A percentile compares a stretch with the other conserved stretches of the same genome.
Evolutionary conservation across 2,888 invertebrate species (phyloP).

Genomic region (Allophyes oxyacanthae): DNA sequence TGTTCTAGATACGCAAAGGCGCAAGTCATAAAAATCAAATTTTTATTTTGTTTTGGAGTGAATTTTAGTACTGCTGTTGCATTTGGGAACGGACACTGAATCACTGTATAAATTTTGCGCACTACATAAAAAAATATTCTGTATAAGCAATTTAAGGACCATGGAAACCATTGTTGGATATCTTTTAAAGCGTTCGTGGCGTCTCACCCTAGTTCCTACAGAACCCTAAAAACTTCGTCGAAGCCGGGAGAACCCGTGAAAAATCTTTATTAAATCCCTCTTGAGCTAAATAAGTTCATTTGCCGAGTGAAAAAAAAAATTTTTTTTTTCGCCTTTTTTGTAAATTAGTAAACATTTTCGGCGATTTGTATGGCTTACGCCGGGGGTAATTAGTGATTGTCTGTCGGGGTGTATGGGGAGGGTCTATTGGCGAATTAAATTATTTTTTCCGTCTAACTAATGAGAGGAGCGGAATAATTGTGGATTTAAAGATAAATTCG

Average conservation of each 20-base stretch:
- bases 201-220: not conserved
- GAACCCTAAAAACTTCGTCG: constrained; percentile 78
- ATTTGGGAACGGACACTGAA: too few species aligned
- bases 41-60: too few species aligned
- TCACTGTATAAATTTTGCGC: too few species aligned
- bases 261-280: constrained; percentile 89
- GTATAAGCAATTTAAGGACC: too few species aligned
- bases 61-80: too few species aligned
- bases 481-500: constrained; percentile 70
- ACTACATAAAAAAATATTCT: too few species aligned
- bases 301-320: constrained; percentile 72
- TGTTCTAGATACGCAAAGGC: too few species aligned
- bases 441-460: constrained; percentile 79
- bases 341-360: constrained; percentile 87
- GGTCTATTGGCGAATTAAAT: constrained; percentile 78
- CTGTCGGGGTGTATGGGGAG: constrained; percentile 67
- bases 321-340: constrained; percentile 74
- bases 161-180: too few species aligned
- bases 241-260: constrained; percentile 81
- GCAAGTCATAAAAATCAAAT: too few species aligned
- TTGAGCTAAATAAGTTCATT: constrained; percentile 87
- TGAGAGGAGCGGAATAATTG: constrained; percentile 75
- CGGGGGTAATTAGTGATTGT: constrained; percentile 84
- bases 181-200: too few species aligned
- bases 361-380: constrained; percentile 87